phyloP scores from a whole-genome alignment of 2,113 vertebrate species.

The Menidia beryllina region DNA sequence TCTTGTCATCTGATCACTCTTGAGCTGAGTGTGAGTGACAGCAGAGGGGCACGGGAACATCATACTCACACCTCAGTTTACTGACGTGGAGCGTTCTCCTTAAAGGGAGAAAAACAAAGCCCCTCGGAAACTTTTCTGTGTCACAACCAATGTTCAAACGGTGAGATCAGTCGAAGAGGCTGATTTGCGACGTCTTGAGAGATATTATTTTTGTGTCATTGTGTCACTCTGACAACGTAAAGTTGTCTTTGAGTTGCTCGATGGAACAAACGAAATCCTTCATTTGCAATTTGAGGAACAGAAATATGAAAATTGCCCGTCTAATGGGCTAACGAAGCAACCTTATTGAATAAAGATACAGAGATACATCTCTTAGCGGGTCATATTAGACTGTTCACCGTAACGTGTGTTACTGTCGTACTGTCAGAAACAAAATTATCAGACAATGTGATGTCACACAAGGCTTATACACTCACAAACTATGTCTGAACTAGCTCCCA shows the following conservation, averaged over 20 bases:
- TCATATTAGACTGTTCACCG: conserved; percentile 1
- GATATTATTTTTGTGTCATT: conserved; percentile 28
- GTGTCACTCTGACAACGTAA: conserved; percentile 14
- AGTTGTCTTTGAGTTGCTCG: conserved; percentile 17
- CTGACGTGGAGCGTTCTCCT: conserved; percentile 17
- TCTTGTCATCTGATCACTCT: conserved; percentile 66
- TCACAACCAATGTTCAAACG: conserved; percentile 51
- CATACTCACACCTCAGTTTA: conserved; percentile 19
- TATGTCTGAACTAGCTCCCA: not conserved
- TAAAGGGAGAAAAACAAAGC: conserved; percentile 1
- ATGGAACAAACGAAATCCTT: conserved; percentile 30
- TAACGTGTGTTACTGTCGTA: conserved; percentile 3
- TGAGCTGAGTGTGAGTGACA: conserved; percentile 68
- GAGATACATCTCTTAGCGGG: not conserved
- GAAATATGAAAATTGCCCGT: conserved; percentile 10
- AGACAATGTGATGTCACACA: not conserved
- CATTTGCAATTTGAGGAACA: not conserved
- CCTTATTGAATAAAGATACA: conserved; percentile 42
- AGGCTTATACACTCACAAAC: not conserved
- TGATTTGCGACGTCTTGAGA: conserved; percentile 28
- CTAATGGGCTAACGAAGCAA: conserved; percentile 19
- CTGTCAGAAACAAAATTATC: conserved; percentile 1
- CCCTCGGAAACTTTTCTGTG: conserved; percentile 56
- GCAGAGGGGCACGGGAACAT: conserved; percentile 25
- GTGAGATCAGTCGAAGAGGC: conserved; percentile 32